Conservation (phyloP, 1,140 invertebrate genomes). For the Drosophila ercepeae region DNA sequence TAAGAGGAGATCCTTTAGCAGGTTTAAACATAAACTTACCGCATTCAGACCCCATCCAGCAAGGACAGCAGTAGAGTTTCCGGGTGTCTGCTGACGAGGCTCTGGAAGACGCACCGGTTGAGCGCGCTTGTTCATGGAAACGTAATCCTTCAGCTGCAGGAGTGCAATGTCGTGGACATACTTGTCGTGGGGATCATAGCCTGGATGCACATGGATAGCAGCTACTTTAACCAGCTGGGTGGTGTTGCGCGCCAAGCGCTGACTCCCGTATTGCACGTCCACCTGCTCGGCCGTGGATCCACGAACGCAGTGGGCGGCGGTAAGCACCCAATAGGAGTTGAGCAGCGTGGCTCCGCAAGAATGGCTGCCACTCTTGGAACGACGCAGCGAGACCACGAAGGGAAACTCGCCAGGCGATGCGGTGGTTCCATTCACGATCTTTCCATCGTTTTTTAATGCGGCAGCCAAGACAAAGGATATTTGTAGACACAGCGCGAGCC, state of each 20-base stretch:
- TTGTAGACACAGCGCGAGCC: constrained; percentile 2
- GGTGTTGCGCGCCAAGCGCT: constrained; percentile 39
- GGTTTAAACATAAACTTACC: constrained; percentile 35
- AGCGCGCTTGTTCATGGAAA: constrained; percentile 33
- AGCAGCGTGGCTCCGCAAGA: constrained; percentile 77
- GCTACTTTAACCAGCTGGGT: constrained; percentile 51
- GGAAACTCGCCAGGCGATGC: constrained; percentile 67
- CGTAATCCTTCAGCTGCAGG: constrained; percentile 41
- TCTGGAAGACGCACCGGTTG: constrained; percentile 60
- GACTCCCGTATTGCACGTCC: constrained; percentile 69
- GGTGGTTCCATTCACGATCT: constrained; percentile 70
- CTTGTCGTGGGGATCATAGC: constrained; percentile 63
- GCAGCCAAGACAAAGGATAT: neutral
- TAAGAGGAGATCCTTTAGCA: neutral
- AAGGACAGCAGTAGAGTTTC: constrained; percentile 44
- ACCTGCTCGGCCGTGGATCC: constrained; percentile 30
- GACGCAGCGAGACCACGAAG: constrained; percentile 67
- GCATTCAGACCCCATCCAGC: constrained; percentile 79
- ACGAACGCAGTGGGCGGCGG: constrained; percentile 74
- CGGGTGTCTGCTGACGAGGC: constrained; percentile 33
- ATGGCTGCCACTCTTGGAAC: constrained; percentile 61
- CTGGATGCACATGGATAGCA: constrained; percentile 66
- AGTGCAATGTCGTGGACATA: constrained; percentile 71
- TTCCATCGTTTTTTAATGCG: constrained; percentile 30
- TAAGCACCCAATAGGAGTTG: constrained; percentile 70